Evolutionary conservation across 2,888 invertebrate species (phyloP), one percentile per base, ranked within the genome.

Genomic region (Leucania comma): DNA sequence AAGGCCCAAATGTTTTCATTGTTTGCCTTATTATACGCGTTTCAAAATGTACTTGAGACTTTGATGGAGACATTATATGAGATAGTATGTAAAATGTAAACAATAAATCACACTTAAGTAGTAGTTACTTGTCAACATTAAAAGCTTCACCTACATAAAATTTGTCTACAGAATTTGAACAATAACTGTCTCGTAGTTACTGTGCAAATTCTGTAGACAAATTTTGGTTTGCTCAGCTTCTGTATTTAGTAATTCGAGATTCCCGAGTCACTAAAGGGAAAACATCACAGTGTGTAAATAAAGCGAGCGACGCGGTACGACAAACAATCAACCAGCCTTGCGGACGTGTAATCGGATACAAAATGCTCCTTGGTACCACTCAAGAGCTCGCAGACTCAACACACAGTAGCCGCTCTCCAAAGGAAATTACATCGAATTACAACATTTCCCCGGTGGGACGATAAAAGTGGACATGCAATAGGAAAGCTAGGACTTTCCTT

Each of bases 271-370:
- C 86, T 89, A 88, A 89, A 90, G 89, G 89, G 87, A 90, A 89
- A 91, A 92, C 89, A 92, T 89, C 78, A 85, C 78, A 90, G 88
- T 87, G 89, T 90, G 92, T 90, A 93, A 93, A 93, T 92, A 94
- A 88, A 90, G 84, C 80, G 85, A 86, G 81, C 85, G 86, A 79
- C 78, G 86, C 83, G 86, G 88, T 81, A 88, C 90, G 86, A 90
- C 92, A 93, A 94, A 94, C 92, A 93, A 92, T 90, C 92, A 90
- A 88, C 89, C 87, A 89, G 88, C 82, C 89, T 89, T 89, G 88
- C 81, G 86, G 88, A 91, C 89, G 85, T 90, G 93, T 93, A 94
- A 93, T 93, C 92, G 90, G 93, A 93, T 93, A 92, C 92, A 90
- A 92, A 93, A 92, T 89, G 89, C 87, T 90, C 88, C 87, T 89